These are phyloP conservation scores for Betta splendens DNA, from an alignment of 2,797 vertebrate species.

Conservation along the genomic window DNA sequence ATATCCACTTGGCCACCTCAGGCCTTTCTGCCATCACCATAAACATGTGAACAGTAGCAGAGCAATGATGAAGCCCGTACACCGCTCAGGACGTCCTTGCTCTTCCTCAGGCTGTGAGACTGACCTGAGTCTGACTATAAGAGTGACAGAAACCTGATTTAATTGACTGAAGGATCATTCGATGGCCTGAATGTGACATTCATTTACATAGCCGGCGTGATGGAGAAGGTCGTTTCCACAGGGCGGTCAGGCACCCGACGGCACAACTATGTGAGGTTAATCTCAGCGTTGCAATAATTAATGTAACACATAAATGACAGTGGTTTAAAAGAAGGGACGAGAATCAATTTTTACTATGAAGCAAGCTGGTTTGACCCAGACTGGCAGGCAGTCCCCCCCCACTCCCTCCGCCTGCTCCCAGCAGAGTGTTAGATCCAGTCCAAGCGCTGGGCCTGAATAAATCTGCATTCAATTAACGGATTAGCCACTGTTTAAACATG, in stretches of 20 bases:
- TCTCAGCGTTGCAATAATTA: slow-evolving; percentile 54
- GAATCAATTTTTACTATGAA: slow-evolving; percentile 79
- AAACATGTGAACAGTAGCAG: slow-evolving; percentile 52
- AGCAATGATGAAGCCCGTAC: slow-evolving; percentile 47
- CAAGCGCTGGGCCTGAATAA: slow-evolving; percentile 78
- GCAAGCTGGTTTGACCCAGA: slow-evolving; percentile 66
- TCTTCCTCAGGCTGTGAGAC: slow-evolving; percentile 23
- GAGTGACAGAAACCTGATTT: slow-evolving; percentile 51
- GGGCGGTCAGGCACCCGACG: slow-evolving; percentile 43
- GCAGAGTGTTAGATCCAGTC: slow-evolving; percentile 78
- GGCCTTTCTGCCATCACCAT: slow-evolving; percentile 59
- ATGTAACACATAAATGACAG: slow-evolving; percentile 70
- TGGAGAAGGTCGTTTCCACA: slow-evolving; percentile 51
- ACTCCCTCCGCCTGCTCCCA: slow-evolving; percentile 54
- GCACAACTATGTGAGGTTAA: slow-evolving; percentile 56
- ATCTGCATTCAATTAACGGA: slow-evolving; percentile 87
- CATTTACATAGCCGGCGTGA: slow-evolving; percentile 56
- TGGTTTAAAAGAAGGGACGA: slow-evolving; percentile 66
- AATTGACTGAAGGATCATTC: slow-evolving; percentile 61
- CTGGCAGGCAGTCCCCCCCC: slow-evolving; percentile 42
- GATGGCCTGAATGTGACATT: slow-evolving; percentile 63
- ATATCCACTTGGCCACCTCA: slow-evolving; percentile 38
- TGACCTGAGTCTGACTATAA: slow-evolving; percentile 35
- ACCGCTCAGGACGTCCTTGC: background rate
- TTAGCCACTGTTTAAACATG: slow-evolving; percentile 83